These are phyloP conservation scores for Nipponia nippon DNA, from an alignment of 2,113 vertebrate species.

Conservation along the genomic window DNA sequence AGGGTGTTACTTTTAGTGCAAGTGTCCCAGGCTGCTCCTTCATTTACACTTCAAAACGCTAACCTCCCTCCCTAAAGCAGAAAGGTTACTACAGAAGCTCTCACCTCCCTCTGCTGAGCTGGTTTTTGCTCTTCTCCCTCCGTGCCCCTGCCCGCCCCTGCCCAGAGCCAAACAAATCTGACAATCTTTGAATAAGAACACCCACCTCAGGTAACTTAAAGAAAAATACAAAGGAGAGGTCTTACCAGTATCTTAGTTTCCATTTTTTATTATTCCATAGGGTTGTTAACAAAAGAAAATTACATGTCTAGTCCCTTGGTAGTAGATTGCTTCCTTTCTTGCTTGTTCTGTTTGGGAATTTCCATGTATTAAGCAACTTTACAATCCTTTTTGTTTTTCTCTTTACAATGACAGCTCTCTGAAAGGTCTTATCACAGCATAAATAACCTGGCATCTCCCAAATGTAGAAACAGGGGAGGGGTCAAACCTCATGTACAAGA, in stretches of 20 bases:
- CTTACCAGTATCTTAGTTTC: background rate
- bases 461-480: background rate
- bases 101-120: background rate
- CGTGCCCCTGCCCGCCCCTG: no score
- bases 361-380: background rate
- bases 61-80: background rate
- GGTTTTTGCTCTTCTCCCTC: background rate
- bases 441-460: background rate
- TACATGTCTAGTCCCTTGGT: background rate
- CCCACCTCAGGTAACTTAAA: background rate
- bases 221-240: background rate
- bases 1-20: background rate
- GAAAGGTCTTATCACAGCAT: background rate
- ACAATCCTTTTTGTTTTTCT: background rate
- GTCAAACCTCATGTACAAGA: background rate
- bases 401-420: background rate
- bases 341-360: background rate
- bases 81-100: background rate
- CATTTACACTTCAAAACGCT: background rate
- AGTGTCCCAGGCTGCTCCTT: background rate
- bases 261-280: constrained; percentile 18
- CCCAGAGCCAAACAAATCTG: background rate
- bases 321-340: background rate
- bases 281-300: constrained; percentile 18
- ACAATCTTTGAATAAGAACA: background rate